Evolutionary conservation across 2,888 invertebrate genomes (phyloP), one percentile per base, ranked within the genome.

Genomic region (Brachypalpus laphriformis): DNA sequence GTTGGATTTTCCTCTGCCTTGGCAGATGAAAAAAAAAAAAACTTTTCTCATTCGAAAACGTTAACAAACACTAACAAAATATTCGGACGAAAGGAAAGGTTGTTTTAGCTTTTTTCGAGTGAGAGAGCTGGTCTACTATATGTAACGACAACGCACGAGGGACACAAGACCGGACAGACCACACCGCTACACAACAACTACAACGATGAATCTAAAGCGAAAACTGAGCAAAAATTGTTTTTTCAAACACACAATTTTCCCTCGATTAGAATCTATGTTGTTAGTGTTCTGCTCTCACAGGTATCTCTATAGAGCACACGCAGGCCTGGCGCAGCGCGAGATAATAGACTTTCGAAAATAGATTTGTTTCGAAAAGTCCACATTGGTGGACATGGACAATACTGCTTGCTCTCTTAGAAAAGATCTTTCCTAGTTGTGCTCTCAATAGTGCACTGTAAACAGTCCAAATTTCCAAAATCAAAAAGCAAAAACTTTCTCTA

Each of bases 261-360:
- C 40, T 61, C 85, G 81, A 85, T 85, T 85, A 70, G 65, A 76
- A 75, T 81, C 81, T 81, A 66, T 63, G 70, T 37, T 85, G 74
- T 68, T 71, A 70, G 71, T 28, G 59, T 74, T 42, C 14, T 45
- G 20, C 56, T 51, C 75, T 76, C 75, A 66, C 85, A 85, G 85
- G 85, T 85, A 85, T 59, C 37, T 34, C 9, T 37, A 34, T 47
- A 16, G 49, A 56, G 42, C 47, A 28, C 75, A 70, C 70, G 76
- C 70, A 76, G 40, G 70, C 49, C 49, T 40, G 65, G 25, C 59
- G 51, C 59, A 45, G 51, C 59, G 51, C 59, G 59, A 85, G 76
- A 81, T 85, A 85, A 85, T 56, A 70, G 80, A 80, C 42, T 74
- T 83, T 83, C 83, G 83, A 83, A 83, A 83, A 83, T 83, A 83